phyloP scores from a whole-genome alignment of 2,113 vertebrate genomes.

The Anolis sagrei region DNA sequence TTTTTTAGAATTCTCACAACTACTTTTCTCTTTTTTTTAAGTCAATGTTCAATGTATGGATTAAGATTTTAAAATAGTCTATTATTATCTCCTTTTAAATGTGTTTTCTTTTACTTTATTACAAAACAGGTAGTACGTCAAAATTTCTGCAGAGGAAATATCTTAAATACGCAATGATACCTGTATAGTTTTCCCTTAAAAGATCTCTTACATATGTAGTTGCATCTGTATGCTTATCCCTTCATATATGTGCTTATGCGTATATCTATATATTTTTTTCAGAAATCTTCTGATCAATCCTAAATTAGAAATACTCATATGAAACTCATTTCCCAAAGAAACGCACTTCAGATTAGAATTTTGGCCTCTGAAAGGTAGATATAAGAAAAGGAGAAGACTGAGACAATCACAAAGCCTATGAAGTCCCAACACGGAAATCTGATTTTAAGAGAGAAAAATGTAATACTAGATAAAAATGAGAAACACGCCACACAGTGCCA shows the following conservation, averaged over 20 bases:
- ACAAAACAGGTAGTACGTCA: background rate
- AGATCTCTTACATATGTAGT: too few relatives aligned
- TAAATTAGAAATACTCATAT: background rate
- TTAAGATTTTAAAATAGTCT: background rate
- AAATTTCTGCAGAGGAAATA: background rate
- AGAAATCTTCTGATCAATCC: background rate
- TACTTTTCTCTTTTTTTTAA: background rate
- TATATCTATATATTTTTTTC: background rate
- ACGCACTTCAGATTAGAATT: background rate
- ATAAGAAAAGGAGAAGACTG: background rate
- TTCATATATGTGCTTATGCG: background rate
- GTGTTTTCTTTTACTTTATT: background rate
- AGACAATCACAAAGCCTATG: background rate
- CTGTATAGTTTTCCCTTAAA: too few relatives aligned
- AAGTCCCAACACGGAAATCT: background rate
- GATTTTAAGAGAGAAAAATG: background rate
- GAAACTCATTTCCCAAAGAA: background rate
- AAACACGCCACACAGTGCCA: background rate
- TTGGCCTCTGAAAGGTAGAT: background rate
- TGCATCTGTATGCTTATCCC: background rate
- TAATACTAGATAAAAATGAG: background rate
- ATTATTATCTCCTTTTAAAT: conserved; percentile 2
- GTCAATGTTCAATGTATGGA: background rate
- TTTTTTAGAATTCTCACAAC: background rate
- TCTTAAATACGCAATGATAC: background rate